Evolutionary conservation across 1,140 invertebrate genomes (phyloP).

Genomic region (Callitettix versicolor): DNA sequence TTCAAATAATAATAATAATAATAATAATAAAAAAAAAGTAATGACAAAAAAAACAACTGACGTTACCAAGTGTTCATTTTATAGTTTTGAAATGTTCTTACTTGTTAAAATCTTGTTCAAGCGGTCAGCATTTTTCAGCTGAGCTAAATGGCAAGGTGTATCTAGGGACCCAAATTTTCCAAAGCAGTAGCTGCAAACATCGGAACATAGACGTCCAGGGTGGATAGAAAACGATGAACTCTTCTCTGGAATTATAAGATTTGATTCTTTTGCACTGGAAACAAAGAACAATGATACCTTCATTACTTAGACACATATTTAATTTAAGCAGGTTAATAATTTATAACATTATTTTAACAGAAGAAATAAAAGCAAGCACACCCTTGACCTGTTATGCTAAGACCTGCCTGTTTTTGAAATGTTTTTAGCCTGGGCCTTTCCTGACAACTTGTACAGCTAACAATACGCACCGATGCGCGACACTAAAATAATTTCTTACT

Average conservation of each 20-base stretch:
- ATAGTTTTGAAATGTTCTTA: conserved; percentile 22
- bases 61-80: background rate
- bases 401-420: too few relatives aligned
- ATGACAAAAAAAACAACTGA: background rate
- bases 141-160: conserved; percentile 73
- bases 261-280: conserved; percentile 33
- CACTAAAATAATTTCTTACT: too few relatives aligned
- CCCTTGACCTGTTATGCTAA: too few relatives aligned
- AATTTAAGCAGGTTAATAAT: too few relatives aligned
- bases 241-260: conserved; percentile 73
- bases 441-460: too few relatives aligned
- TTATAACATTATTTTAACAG: too few relatives aligned
- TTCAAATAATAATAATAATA: background rate
- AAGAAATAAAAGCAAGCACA: too few relatives aligned
- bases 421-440: too few relatives aligned
- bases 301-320: too few relatives aligned
- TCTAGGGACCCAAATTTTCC: conserved; percentile 75
- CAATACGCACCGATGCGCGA: too few relatives aligned
- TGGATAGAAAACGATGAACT: conserved; percentile 76
- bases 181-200: conserved; percentile 74
- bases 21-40: background rate
- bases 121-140: conserved; percentile 65
- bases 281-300: too few relatives aligned
- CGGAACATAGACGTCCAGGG: conserved; percentile 62
- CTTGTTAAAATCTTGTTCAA: conserved; percentile 63